Evolutionary conservation across 35 echinoderm and acorn worm genomes (phyloP), one percentile per base, ranked within the genome.

Genomic region (Patiria miniata): DNA sequence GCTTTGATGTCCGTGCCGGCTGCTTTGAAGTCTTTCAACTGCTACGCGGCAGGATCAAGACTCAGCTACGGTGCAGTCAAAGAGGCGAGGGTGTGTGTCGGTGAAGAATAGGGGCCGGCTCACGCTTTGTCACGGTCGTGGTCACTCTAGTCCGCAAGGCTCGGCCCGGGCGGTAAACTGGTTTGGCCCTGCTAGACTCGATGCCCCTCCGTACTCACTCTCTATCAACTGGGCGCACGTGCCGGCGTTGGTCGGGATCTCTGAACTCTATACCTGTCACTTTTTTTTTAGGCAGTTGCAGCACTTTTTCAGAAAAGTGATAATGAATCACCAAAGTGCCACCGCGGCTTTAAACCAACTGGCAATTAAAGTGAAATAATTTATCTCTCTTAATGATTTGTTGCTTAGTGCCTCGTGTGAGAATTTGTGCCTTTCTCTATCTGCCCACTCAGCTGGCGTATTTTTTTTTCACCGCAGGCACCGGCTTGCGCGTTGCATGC

Each of bases 41-140:
- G 26, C 7, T 30, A 34, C 14, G 65, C 23, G 26, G 65, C 42
- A 47, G 42, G 42, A 47, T 47, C 42, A 47, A 47, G 42, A 47
- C 42, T 18, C 65, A 14, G 14, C 21, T 1, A 22, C 65, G 65
- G 65, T 73, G 29, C 19, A 73, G 26, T 34, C 23, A 73, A 34
- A 73, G 29, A 73, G 10, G 65, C 19, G 65, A 14, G 65, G 65
- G 14, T 73, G 26, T 26, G 65, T 68, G 60, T 32, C 14, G 60
- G n/a, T n/a, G 30, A 32, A 68, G 60, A 68, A 73, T 73, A n/a
- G 65, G 34, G 65, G 8, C 65, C 26, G 29, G 26, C 34, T 73
- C 10, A 9, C 26, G 19, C 65, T 73, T 73, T 73, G 65, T 73
- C 65, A 73, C 65, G 65, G 65, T 73, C 65, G 65, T 73, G 65